A percentile compares a stretch with the other conserved stretches of the same genome.
Conservation (phyloP, 2,888 invertebrate genomes). For the Xanthia togata region DNA sequence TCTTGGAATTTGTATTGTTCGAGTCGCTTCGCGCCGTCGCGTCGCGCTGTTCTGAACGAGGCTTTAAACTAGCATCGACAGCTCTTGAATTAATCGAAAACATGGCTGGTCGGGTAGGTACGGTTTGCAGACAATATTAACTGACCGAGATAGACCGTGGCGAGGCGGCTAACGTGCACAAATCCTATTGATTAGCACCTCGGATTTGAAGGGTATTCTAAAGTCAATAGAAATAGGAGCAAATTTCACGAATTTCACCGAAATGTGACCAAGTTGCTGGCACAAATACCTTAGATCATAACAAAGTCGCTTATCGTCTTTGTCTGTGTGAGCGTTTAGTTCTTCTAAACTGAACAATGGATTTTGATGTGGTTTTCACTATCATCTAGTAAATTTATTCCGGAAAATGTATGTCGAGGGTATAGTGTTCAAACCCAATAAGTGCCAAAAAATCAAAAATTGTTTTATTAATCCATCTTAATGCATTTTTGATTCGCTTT, state of each 20-base stretch:
- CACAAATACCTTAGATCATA: neutral
- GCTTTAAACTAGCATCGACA: conserved; percentile 5
- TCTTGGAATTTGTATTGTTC: too few relatives aligned
- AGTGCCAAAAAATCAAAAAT: too few relatives aligned
- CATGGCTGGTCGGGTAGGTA: conserved; percentile 36
- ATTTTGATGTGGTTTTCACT: neutral
- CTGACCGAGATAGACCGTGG: conserved; percentile 66
- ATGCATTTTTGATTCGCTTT: too few relatives aligned
- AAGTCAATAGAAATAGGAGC: neutral
- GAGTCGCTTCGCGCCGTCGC: too few relatives aligned
- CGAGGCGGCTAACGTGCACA: conserved; percentile 51
- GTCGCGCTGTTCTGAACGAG: too few relatives aligned
- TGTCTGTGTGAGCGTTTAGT: neutral
- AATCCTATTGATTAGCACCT: conserved; percentile 56
- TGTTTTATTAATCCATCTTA: too few relatives aligned
- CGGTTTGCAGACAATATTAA: conserved; percentile 52
- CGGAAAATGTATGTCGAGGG: too few relatives aligned
- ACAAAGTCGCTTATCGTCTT: too few relatives aligned
- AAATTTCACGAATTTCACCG: neutral
- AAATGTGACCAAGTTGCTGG: conserved; percentile 2
- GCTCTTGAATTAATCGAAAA: conserved; percentile 27
- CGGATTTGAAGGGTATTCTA: conserved; percentile 11
- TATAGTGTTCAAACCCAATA: too few relatives aligned
- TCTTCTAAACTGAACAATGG: neutral
- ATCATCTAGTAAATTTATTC: neutral